Percentiles rank a stretch among this genome's conserved stretches.
These are phyloP conservation scores for Mylabris phalerata DNA, from an alignment of 1,140 invertebrate species.

Conservation along the genomic window DNA sequence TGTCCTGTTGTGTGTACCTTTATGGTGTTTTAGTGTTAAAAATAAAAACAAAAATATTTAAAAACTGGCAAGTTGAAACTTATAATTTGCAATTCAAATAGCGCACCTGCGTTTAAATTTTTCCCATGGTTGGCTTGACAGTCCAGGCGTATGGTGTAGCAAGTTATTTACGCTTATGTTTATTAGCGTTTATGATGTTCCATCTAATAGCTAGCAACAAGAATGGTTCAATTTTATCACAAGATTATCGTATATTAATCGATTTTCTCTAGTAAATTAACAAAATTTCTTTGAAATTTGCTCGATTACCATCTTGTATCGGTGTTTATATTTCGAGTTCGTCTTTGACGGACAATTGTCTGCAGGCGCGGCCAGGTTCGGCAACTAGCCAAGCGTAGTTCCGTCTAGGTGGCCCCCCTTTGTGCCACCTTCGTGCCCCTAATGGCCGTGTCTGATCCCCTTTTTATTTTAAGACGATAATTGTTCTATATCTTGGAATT, in stretches of 20 bases:
- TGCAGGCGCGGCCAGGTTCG: constrained; percentile 14
- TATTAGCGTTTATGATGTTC: constrained; percentile 29
- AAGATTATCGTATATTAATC: no score
- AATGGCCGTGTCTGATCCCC: constrained; percentile 11
- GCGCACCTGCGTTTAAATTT: constrained; percentile 35
- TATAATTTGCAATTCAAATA: constrained; percentile 34
- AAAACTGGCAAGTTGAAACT: constrained; percentile 6
- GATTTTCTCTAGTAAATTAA: no score
- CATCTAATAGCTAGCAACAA: constrained; percentile 17
- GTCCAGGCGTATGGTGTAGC: constrained; percentile 23
- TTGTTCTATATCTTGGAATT: constrained; percentile 8
- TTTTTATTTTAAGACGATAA: constrained; percentile 8
- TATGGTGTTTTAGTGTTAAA: background rate
- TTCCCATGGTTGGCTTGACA: constrained; percentile 28
- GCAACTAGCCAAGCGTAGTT: constrained; percentile 12
- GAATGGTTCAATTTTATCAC: constrained; percentile 20
- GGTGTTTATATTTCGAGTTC: no score
- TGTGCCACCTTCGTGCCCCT: constrained; percentile 14
- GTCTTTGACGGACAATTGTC: constrained; percentile 1
- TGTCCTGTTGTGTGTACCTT: background rate
- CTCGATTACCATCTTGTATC: no score
- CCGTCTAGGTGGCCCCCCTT: constrained; percentile 11
- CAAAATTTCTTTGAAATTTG: no score
- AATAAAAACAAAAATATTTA: constrained; percentile 1
- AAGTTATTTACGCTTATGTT: constrained; percentile 35